Conservation (phyloP, 2,113 vertebrate genomes). For the Oceanites oceanicus region DNA sequence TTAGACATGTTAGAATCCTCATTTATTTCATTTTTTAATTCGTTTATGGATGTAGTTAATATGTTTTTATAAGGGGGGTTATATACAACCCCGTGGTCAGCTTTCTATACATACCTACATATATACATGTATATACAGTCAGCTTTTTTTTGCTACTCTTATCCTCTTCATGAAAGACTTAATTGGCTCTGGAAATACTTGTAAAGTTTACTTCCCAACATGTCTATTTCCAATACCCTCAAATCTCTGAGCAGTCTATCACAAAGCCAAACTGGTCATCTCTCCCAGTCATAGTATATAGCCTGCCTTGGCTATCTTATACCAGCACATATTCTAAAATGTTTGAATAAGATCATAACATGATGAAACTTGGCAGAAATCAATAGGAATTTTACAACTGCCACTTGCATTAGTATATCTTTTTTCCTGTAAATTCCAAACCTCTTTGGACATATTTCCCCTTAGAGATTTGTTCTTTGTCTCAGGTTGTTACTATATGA, state of each 20-base stretch:
- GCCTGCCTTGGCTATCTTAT: not conserved
- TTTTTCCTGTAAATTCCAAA: not conserved
- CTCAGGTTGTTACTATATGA: not conserved
- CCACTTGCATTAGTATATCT: not conserved
- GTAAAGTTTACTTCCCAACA: not conserved
- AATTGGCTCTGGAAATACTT: not conserved
- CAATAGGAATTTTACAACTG: not conserved
- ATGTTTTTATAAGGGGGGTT: not conserved
- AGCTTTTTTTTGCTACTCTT: not conserved
- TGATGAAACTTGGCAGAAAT: not conserved
- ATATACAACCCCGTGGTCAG: not conserved
- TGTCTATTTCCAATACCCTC: not conserved
- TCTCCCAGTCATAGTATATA: not conserved
- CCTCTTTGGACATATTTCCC: not conserved
- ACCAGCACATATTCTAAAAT: not conserved
- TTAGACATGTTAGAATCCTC: not conserved
- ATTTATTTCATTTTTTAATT: not conserved
- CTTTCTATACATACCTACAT: not conserved
- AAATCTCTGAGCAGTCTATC: not conserved
- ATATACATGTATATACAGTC: not conserved
- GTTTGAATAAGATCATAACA: not conserved
- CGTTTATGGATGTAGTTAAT: not conserved
- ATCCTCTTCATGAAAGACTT: not conserved
- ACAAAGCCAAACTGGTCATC: not conserved
- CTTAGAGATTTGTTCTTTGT: not conserved